A percentile compares a stretch with the other conserved stretches of the same genome.
Conservation (phyloP, 2,797 vertebrate genomes). For the Pygocentrus nattereri region DNA sequence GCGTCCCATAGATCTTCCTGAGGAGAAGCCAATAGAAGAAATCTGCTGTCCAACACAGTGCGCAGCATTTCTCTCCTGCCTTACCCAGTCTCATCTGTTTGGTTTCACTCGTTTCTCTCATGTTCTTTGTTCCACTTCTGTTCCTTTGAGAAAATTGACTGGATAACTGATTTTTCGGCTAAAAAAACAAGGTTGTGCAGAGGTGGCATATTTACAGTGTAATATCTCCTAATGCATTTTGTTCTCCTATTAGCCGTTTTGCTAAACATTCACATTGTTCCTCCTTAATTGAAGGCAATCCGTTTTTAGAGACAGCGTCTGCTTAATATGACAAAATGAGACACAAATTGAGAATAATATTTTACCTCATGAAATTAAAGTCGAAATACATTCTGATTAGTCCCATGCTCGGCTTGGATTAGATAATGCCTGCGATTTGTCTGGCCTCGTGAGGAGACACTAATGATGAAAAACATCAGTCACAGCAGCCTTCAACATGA, state of each 20-base stretch:
- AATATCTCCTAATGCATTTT: slow-evolving; percentile 54
- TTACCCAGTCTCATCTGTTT: neutral
- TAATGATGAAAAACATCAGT: slow-evolving; percentile 77
- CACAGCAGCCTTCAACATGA: slow-evolving; percentile 62
- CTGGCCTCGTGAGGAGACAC: slow-evolving; percentile 66
- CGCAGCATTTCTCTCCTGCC: slow-evolving; percentile 20
- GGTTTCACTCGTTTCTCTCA: neutral
- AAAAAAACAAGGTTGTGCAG: slow-evolving; percentile 26
- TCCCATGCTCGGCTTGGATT: slow-evolving; percentile 70
- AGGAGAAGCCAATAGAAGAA: slow-evolving; percentile 39
- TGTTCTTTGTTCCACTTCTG: neutral
- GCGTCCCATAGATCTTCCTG: slow-evolving; percentile 16
- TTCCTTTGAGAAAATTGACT: neutral
- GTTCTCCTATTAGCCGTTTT: slow-evolving; percentile 57
- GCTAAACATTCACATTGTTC: slow-evolving; percentile 55
- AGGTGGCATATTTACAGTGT: slow-evolving; percentile 50
- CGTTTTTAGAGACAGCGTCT: slow-evolving; percentile 70
- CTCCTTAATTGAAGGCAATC: slow-evolving; percentile 63
- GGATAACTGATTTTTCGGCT: slow-evolving; percentile 27
- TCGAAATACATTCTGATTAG: slow-evolving; percentile 79
- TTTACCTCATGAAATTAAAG: slow-evolving; percentile 76
- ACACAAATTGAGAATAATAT: slow-evolving; percentile 78
- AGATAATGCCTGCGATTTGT: slow-evolving; percentile 75
- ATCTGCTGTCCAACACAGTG: slow-evolving; percentile 7
- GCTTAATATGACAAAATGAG: slow-evolving; percentile 76